phyloP scores from a whole-genome alignment of 2,113 vertebrate genomes.

The Alligator mississippiensis region DNA sequence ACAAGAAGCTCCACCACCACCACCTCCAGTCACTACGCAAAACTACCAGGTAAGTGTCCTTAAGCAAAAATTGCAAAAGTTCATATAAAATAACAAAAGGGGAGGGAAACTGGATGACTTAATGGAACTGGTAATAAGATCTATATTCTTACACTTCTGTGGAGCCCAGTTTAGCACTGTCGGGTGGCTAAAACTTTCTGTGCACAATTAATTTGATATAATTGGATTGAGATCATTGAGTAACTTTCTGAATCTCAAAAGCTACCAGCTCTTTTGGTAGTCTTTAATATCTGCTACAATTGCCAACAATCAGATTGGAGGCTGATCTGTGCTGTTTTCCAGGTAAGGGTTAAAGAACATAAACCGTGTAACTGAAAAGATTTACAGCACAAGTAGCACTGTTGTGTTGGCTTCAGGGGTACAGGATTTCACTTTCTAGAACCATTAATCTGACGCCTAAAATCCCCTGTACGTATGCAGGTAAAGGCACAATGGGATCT shows the following conservation, averaged over 20 bases:
- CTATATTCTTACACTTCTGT: not conserved
- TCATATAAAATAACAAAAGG: not conserved
- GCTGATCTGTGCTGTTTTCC: not conserved
- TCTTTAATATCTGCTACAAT: not conserved
- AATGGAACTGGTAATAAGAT: not conserved
- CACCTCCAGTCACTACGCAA: constrained; percentile 95
- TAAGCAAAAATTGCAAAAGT: not conserved
- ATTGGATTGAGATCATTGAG: not conserved
- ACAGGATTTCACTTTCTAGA: not conserved
- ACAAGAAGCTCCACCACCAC: constrained; percentile 94
- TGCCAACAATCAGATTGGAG: not conserved
- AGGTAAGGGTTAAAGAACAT: not conserved
- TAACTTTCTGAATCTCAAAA: not conserved
- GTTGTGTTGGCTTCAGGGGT: not conserved
- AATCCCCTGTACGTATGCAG: too few relatives aligned
- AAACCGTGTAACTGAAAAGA: not conserved
- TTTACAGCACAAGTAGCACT: not conserved
- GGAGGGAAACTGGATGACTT: not conserved
- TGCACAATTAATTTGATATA: not conserved
- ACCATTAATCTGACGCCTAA: not conserved
- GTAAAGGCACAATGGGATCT: too few relatives aligned
- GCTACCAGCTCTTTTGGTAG: not conserved
- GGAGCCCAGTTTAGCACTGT: not conserved
- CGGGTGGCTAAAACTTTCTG: not conserved
- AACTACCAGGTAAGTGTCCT: constrained; percentile 92